A percentile compares a stretch with the other conserved stretches of the same genome.
Evolutionary conservation across 30 jellyfish, hydroid and myxozoan genomes (phyloP).

Genomic region (Phacellophora camtschatica): DNA sequence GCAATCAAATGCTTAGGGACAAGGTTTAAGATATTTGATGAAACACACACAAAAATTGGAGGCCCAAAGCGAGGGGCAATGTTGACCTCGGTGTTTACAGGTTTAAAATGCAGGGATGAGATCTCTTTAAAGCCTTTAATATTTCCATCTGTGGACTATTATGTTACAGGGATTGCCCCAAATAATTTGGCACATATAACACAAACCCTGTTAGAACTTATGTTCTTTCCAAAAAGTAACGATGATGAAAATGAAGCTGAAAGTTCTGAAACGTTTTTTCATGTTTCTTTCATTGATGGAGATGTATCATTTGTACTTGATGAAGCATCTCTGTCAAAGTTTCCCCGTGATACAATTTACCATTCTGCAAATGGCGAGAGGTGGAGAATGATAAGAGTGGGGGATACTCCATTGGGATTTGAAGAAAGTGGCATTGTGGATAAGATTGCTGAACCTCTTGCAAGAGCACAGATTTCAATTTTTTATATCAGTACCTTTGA

Average conservation of each 20-base stretch:
- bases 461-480: conserved; percentile 82
- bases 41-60: conserved; percentile 69
- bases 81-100: conserved; percentile 13
- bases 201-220: conserved; percentile 80
- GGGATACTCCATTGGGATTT: conserved; percentile 89
- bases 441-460: conserved; percentile 94
- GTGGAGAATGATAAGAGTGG: conserved; percentile 88
- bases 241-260: neutral
- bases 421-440: conserved; percentile 97
- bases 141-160: conserved; percentile 45
- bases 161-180: conserved; percentile 85
- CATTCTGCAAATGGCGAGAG: conserved; percentile 73
- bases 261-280: conserved; percentile 65
- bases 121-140: conserved; percentile 1
- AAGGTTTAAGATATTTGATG: conserved; percentile 85
- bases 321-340: conserved; percentile 67
- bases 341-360: conserved; percentile 78
- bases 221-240: conserved; percentile 61
- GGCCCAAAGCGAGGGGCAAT: conserved; percentile 57
- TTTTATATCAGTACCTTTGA: conserved; percentile 87
- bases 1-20: conserved; percentile 76
- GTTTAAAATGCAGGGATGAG: neutral
- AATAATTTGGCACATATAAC: conserved; percentile 62
- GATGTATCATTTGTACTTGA: conserved; percentile 90
- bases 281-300: conserved; percentile 82